Conservation (phyloP, 2,113 vertebrate species). For the Ramphastos sulfuratus region DNA sequence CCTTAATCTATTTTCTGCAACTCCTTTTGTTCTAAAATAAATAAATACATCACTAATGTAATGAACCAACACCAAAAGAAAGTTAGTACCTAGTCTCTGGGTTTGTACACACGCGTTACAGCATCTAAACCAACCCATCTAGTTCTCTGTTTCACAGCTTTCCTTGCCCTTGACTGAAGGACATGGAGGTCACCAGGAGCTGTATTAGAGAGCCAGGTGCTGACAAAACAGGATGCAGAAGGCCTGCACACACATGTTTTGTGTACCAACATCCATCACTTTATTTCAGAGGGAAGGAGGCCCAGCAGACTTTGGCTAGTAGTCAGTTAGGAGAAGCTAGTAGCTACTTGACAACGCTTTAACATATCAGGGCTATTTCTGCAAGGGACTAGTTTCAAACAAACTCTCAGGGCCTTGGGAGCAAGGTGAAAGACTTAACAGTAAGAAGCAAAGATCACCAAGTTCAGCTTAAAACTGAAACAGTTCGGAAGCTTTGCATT, state of each 20-base stretch:
- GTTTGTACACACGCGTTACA: rapidly evolving
- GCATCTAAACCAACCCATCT: neutral
- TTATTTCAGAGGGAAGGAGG: neutral
- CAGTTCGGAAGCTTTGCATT: neutral
- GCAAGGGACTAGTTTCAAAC: neutral
- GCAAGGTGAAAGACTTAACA: neutral
- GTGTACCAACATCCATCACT: neutral
- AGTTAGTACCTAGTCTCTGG: rapidly evolving
- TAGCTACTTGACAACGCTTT: neutral
- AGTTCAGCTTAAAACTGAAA: neutral
- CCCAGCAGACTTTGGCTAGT: neutral
- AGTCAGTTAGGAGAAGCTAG: neutral
- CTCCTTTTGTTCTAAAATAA: neutral
- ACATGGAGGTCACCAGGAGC: neutral
- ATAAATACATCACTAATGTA: too few relatives aligned
- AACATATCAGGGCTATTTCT: neutral
- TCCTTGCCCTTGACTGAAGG: neutral
- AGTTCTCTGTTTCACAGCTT: neutral
- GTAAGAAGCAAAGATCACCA: neutral
- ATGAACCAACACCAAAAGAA: neutral
- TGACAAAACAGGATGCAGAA: neutral
- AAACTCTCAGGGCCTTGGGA: neutral
- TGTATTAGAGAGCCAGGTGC: neutral
- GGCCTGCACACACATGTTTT: neutral
- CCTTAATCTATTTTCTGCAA: neutral